phyloP scores from a whole-genome alignment of 2,113 vertebrate species.

The Atrichornis clamosus region DNA sequence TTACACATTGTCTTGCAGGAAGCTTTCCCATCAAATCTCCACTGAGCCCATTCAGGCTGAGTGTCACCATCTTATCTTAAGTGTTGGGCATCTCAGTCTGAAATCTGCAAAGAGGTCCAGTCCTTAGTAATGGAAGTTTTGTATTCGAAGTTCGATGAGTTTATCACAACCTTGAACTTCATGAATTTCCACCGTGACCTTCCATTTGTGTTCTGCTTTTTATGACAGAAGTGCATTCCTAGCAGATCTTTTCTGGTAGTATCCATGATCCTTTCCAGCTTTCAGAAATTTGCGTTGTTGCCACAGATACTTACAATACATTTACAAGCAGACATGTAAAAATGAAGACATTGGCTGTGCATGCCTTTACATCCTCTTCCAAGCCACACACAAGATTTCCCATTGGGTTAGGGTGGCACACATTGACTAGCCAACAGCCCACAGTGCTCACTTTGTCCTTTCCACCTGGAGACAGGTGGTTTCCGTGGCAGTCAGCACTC shows the following conservation, averaged over 20 bases:
- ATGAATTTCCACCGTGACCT: neutral
- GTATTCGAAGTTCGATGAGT: neutral
- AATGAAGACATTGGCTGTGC: neutral
- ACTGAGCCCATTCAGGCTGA: neutral
- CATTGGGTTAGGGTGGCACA: neutral
- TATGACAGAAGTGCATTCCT: neutral
- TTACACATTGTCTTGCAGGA: neutral
- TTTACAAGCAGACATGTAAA: neutral
- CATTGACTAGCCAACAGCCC: neutral
- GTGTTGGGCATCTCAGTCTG: neutral
- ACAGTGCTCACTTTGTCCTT: neutral
- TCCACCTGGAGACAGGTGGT: rapidly evolving
- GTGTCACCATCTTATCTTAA: neutral
- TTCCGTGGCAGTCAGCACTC: neutral
- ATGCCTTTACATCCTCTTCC: neutral
- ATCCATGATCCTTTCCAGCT: neutral
- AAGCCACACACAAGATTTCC: neutral
- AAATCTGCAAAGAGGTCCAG: neutral
- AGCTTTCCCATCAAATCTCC: neutral
- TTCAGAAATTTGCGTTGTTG: neutral
- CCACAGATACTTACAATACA: neutral
- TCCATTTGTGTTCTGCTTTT: neutral
- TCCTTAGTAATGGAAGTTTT: neutral
- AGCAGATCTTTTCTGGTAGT: neutral
- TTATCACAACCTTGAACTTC: neutral